These are phyloP conservation scores for Drosophila multiciliata DNA, from an alignment of 2,888 invertebrate species.

Conservation along the genomic window DNA sequence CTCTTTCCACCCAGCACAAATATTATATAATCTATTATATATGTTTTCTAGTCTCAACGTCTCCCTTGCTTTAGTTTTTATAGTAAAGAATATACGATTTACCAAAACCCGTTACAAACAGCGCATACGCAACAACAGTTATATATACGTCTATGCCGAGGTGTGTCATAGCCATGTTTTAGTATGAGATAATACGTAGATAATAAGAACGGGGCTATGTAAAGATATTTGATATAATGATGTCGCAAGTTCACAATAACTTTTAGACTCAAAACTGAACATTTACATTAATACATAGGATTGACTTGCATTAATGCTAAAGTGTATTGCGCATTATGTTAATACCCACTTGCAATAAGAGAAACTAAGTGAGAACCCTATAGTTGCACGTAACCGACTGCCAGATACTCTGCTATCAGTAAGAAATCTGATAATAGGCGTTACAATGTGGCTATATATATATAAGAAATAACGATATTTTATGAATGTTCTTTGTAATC, in stretches of 20 bases:
- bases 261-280: not conserved
- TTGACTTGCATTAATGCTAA: not conserved
- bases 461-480: too few species aligned
- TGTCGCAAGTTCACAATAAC: constrained; percentile 10
- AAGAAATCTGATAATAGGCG: not conserved
- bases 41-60: not conserved
- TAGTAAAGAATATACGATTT: not conserved
- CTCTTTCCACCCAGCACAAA: not conserved
- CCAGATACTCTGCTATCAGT: not conserved
- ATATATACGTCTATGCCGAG: constrained; percentile 4
- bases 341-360: not conserved
- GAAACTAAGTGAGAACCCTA: not conserved
- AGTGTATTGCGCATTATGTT: not conserved
- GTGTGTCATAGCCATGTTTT: constrained; percentile 45
- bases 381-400: not conserved
- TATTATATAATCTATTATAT: not conserved
- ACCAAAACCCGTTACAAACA: not conserved
- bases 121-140: not conserved
- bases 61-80: not conserved
- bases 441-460: too few species aligned
- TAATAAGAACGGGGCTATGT: constrained; percentile 20
- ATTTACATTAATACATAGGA: not conserved
- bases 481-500: too few species aligned
- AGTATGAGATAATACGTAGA: constrained; percentile 44
- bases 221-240: constrained; percentile 25